Evolutionary conservation across 2,113 vertebrate species (phyloP).

Genomic region (Dromiciops gliroides): DNA sequence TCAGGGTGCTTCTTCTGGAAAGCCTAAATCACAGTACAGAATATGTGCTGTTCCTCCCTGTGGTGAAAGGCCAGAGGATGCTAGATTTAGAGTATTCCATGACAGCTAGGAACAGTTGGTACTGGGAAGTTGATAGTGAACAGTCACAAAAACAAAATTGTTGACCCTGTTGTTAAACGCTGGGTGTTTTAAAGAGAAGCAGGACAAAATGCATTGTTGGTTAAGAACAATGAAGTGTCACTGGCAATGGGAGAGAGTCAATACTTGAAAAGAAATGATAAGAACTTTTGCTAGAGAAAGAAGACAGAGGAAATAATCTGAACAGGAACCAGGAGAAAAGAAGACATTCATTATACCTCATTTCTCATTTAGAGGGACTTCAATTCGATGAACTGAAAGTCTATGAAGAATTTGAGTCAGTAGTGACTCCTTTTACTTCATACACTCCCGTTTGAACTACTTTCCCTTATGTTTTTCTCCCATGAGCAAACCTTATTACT

Average conservation of each 20-base stretch:
- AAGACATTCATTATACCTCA: not conserved
- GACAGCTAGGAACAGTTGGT: not conserved
- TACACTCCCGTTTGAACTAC: not conserved
- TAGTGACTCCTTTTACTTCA: not conserved
- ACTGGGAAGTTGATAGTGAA: not conserved
- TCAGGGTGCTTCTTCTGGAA: not conserved
- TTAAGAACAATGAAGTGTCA: constrained; percentile 17
- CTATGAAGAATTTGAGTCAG: not conserved
- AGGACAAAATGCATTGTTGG: not conserved
- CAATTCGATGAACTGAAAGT: not conserved
- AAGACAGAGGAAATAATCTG: not conserved
- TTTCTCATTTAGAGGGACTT: not conserved
- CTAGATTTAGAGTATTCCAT: not conserved
- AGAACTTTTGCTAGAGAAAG: not conserved
- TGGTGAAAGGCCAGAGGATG: not conserved
- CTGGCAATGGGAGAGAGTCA: not conserved
- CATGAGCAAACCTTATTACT: not conserved
- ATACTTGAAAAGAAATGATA: not conserved
- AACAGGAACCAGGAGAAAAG: not conserved
- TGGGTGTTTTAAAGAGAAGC: constrained; percentile 15
- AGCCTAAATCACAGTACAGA: not conserved
- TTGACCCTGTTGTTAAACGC: not conserved
- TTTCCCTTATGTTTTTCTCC: not conserved
- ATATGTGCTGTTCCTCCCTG: not conserved
- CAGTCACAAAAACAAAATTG: not conserved